Percentiles rank a stretch among this genome's conserved stretches.
These are phyloP conservation scores for Solea senegalensis DNA, from an alignment of 2,113 vertebrate genomes.

Conservation along the genomic window DNA sequence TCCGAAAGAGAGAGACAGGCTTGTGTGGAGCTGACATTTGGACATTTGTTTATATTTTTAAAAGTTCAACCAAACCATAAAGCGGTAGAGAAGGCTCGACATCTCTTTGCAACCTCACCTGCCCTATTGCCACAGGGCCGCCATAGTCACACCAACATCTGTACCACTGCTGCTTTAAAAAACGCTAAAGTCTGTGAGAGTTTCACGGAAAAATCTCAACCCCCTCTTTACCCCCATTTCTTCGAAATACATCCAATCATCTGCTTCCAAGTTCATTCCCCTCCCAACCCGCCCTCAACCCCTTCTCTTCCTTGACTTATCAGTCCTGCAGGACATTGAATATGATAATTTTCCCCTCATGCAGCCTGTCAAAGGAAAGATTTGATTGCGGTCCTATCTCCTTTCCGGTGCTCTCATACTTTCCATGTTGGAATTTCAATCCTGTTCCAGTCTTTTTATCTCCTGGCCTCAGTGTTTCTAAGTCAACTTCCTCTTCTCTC, in stretches of 20 bases:
- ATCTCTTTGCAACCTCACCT: too few species aligned
- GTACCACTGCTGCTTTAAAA: neutral
- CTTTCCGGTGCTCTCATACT: conserved; percentile 42
- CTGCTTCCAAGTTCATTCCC: neutral
- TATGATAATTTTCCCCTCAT: conserved; percentile 34
- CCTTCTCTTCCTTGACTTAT: conserved; percentile 22
- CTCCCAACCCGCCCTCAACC: neutral
- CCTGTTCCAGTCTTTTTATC: conserved; percentile 42
- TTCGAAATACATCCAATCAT: conserved; percentile 7
- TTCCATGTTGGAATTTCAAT: conserved; percentile 55
- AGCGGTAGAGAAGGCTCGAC: neutral
- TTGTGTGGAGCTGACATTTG: too few species aligned
- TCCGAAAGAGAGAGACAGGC: too few species aligned
- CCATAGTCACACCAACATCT: too few species aligned
- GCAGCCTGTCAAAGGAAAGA: conserved; percentile 51
- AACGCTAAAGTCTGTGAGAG: neutral
- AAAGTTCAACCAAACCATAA: neutral
- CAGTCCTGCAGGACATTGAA: conserved; percentile 26
- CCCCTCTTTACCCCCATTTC: neutral
- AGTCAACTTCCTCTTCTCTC: conserved; percentile 45
- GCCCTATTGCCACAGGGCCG: too few species aligned
- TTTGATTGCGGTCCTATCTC: conserved; percentile 50
- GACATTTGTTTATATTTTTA: too few species aligned
- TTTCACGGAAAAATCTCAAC: neutral
- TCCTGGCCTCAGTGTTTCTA: conserved; percentile 20